phyloP scores from a whole-genome alignment of 2,888 invertebrate species.

The Habroteleia sp. region DNA sequence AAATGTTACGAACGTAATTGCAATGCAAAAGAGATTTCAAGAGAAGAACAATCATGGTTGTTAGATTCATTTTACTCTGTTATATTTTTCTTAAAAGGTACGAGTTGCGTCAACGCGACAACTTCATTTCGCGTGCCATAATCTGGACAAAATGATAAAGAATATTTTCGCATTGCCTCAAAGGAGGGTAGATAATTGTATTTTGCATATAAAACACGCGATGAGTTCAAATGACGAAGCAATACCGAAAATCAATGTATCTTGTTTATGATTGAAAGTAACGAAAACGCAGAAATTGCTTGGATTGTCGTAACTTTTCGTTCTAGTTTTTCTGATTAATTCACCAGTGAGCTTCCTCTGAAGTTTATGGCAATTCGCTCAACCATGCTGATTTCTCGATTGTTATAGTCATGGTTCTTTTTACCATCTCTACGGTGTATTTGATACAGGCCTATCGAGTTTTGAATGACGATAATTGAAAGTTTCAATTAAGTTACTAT shows the following conservation, averaged over 20 bases:
- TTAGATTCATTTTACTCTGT: too few species aligned
- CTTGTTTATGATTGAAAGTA: conserved; percentile 5
- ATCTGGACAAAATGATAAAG: conserved; percentile 24
- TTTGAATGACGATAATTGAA: not conserved
- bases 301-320: too few species aligned
- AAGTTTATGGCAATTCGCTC: conserved; percentile 38
- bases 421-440: not conserved
- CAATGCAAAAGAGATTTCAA: too few species aligned
- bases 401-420: conserved; percentile 2
- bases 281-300: too few species aligned
- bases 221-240: conserved; percentile 23
- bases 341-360: conserved; percentile 34
- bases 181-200: conserved; percentile 11
- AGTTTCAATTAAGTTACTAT: conserved; percentile 1
- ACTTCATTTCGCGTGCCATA: conserved; percentile 54
- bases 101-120: too few species aligned
- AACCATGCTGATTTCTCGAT: conserved; percentile 16
- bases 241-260: conserved; percentile 37
- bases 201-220: conserved; percentile 38
- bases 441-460: conserved; percentile 2
- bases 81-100: too few species aligned
- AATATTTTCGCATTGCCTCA: conserved; percentile 16
- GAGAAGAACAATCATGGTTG: too few species aligned
- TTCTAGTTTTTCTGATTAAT: conserved; percentile 8
- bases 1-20: too few species aligned